Evolutionary conservation across 1,140 invertebrate genomes (phyloP).

Genomic region (Calephelis virginiensis): DNA sequence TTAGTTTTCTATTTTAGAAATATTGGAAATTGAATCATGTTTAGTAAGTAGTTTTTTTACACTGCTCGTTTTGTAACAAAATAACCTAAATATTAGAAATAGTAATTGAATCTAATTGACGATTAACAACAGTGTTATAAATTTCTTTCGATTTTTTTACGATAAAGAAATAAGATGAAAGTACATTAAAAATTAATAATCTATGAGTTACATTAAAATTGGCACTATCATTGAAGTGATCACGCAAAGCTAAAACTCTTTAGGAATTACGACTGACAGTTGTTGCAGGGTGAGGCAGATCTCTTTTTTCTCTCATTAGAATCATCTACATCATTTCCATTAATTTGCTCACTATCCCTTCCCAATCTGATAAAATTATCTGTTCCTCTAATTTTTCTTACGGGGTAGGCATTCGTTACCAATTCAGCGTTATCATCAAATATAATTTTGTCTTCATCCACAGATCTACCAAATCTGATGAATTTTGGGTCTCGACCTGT

Average conservation of each 20-base stretch:
- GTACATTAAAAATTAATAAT: background rate
- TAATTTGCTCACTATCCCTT: conserved; percentile 58
- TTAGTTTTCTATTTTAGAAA: background rate
- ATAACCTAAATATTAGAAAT: background rate
- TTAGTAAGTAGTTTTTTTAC: background rate
- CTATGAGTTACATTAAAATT: conserved; percentile 16
- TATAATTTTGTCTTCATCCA: conserved; percentile 43
- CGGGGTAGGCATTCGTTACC: conserved; percentile 51
- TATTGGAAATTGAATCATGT: background rate
- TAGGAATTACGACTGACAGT: conserved; percentile 54
- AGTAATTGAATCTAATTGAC: too few species aligned
- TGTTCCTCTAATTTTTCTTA: conserved; percentile 60
- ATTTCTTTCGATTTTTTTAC: too few species aligned
- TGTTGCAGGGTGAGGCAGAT: conserved; percentile 44
- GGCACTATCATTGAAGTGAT: conserved; percentile 23
- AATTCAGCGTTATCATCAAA: conserved; percentile 53
- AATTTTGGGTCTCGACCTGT: conserved; percentile 62
- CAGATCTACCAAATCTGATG: conserved; percentile 59
- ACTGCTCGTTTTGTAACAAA: background rate
- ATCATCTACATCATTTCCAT: conserved; percentile 46
- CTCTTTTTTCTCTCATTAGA: conserved; percentile 54
- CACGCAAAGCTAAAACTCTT: conserved; percentile 2
- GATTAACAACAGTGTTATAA: too few species aligned
- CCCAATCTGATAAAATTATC: conserved; percentile 68
- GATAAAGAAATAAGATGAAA: background rate